Evolutionary conservation across 1,140 invertebrate genomes (phyloP), one percentile per base, ranked within the genome.

Genomic region (Sipha flava): DNA sequence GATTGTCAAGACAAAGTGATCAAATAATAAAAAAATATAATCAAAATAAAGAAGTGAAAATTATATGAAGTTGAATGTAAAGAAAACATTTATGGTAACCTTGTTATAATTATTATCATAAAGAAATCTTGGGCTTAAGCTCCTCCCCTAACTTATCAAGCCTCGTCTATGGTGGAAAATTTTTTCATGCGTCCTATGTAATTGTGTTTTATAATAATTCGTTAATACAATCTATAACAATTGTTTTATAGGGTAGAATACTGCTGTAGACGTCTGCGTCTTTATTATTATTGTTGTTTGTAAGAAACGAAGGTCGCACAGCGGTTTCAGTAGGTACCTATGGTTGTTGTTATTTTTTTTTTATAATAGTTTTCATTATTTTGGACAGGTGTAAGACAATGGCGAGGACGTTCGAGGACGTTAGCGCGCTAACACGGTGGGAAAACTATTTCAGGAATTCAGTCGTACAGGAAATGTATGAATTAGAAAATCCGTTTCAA

Each of bases 391-490:
- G 66, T 59, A 77, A 77, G 72, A 77, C 73, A 77, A 77, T 77
- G 34, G 52, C 52, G 52, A 77, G 73, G 73, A 57, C 73, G 73
- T 77, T 77, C 73, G 73, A 77, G 73, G 73, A 77, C 73, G 73
- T 43, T 43, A 43, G 21, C 37, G 68, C 68, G 45, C 23, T 23
- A 47, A 73, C 18, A 70, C 31, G 49, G 52, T 77, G 73, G 73
- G 73, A 77, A 77, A 77, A 77, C 34, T 34, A 57, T 77, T 57
- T 77, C 34, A 59, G 73, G 73, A 77, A 77, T 77, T 77, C 52
- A 52, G 73, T 57, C 73, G 1, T 52, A 77, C 73, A 59, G 73
- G 73, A 77, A 77, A 77, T 37, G 73, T 59, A 52, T 77, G 73
- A 77, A 77, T 77, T 77, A 77, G 73, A 77, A 77, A 77, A 77